These are phyloP conservation scores for Porites rus DNA, from an alignment of 92 coral and sea anemone genomes.

Conservation along the genomic window DNA sequence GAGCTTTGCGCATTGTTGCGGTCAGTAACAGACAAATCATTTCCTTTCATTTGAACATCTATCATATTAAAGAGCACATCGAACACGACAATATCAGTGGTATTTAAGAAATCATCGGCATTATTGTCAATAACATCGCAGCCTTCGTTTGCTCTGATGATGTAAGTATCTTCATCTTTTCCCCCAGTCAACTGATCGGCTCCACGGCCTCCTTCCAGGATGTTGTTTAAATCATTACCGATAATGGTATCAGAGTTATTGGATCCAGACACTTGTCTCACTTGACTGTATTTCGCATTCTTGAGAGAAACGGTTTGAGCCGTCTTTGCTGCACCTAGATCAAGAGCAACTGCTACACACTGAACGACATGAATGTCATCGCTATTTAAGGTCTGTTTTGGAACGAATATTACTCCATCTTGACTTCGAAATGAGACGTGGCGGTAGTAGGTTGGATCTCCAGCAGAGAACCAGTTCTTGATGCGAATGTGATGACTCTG, in stretches of 20 bases:
- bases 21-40: slow-evolving; percentile 28
- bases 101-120: slow-evolving; percentile 43
- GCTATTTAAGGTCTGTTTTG: slow-evolving; percentile 34
- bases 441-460: slow-evolving; percentile 45
- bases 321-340: background rate
- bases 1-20: slow-evolving; percentile 19
- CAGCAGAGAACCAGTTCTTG: slow-evolving; percentile 65
- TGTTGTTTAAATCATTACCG: slow-evolving; percentile 58
- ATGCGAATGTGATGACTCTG: slow-evolving; percentile 62
- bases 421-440: slow-evolving; percentile 64
- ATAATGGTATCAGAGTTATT: slow-evolving; percentile 29
- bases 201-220: slow-evolving; percentile 60
- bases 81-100: slow-evolving; percentile 60
- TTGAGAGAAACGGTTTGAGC: slow-evolving; percentile 12
- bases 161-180: slow-evolving; percentile 65
- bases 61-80: slow-evolving; percentile 42
- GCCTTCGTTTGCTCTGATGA: slow-evolving; percentile 62
- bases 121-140: slow-evolving; percentile 63
- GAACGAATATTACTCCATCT: slow-evolving; percentile 61
- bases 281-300: slow-evolving; percentile 2
- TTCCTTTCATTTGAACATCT: background rate
- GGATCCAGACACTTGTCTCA: slow-evolving; percentile 57
- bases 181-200: slow-evolving; percentile 57
- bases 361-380: background rate
- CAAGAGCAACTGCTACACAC: slow-evolving; percentile 61